Evolutionary conservation across 23 tunicate species (phyloP).

Genomic region (Diplosoma virens): DNA sequence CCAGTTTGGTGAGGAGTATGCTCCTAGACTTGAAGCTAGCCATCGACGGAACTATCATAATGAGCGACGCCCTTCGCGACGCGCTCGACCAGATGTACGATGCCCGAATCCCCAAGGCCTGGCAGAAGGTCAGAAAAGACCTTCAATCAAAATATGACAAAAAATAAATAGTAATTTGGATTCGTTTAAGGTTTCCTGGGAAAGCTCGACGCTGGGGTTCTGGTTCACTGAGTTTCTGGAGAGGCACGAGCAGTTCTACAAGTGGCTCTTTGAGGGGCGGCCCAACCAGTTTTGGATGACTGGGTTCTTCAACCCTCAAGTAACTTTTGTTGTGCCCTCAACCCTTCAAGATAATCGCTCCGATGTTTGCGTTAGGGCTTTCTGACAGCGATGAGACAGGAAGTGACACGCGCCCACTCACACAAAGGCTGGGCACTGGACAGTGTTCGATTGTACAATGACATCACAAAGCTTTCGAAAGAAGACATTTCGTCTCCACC

Average conservation of each 20-base stretch:
- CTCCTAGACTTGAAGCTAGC: slow-evolving; percentile 66
- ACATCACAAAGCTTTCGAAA: slow-evolving; percentile 67
- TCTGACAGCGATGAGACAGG: slow-evolving; percentile 89
- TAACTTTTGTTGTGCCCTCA: too few relatives aligned
- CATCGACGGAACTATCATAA: slow-evolving; percentile 88
- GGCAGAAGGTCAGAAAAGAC: slow-evolving; percentile 51
- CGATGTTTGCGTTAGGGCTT: slow-evolving; percentile 41
- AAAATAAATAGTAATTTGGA: neutral
- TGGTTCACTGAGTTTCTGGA: slow-evolving; percentile 92
- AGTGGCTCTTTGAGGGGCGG: slow-evolving; percentile 78
- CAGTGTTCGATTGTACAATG: slow-evolving; percentile 72
- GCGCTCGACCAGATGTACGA: slow-evolving; percentile 90
- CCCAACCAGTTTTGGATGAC: slow-evolving; percentile 92
- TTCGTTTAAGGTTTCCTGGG: slow-evolving; percentile 59
- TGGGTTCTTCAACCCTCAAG: slow-evolving; percentile 91
- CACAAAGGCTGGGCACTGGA: slow-evolving; percentile 90
- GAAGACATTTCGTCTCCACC: slow-evolving; percentile 78
- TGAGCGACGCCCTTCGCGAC: slow-evolving; percentile 78
- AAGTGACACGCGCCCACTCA: slow-evolving; percentile 87
- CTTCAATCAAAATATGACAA: neutral
- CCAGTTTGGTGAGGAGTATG: slow-evolving; percentile 53
- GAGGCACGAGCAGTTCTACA: slow-evolving; percentile 65
- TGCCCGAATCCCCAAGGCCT: slow-evolving; percentile 77
- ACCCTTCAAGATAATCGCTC: too few relatives aligned
- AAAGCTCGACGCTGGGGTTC: slow-evolving; percentile 74